A percentile compares a stretch with the other conserved stretches of the same genome.
Evolutionary conservation across 2,113 vertebrate genomes (phyloP).

Genomic region (Callipepla californica): DNA sequence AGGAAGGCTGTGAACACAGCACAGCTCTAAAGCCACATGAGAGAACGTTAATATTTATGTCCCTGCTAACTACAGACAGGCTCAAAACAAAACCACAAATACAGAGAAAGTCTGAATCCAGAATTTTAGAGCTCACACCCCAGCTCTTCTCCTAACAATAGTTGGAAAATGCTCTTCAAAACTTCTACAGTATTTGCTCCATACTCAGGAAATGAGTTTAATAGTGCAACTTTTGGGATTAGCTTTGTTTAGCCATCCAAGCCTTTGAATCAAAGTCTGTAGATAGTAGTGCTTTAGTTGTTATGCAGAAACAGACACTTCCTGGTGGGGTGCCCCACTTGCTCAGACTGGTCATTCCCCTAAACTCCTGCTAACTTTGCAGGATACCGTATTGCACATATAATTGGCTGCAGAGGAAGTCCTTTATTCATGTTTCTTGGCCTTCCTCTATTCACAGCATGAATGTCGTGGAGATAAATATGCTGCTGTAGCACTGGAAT

Average conservation of each 20-base stretch:
- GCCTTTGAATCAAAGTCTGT: slow-evolving; percentile 36
- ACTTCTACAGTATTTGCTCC: slow-evolving; percentile 43
- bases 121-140: slow-evolving; percentile 12
- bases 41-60: slow-evolving; percentile 20
- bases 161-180: slow-evolving; percentile 46
- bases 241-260: slow-evolving; percentile 39
- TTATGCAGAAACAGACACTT: not conserved
- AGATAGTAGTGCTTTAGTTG: slow-evolving; percentile 5
- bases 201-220: slow-evolving; percentile 41
- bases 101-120: slow-evolving; percentile 30
- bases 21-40: not conserved
- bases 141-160: slow-evolving; percentile 36
- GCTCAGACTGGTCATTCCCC: slow-evolving; percentile 37
- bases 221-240: slow-evolving; percentile 30
- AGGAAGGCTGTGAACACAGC: not conserved
- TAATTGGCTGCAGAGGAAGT: not conserved
- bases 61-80: slow-evolving; percentile 37
- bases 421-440: not conserved
- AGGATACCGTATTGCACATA: not conserved
- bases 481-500: slow-evolving; percentile 23
- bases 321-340: not conserved
- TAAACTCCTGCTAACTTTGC: slow-evolving; percentile 44
- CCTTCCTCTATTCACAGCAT: slow-evolving; percentile 9
- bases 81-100: slow-evolving; percentile 56
- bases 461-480: slow-evolving; percentile 1